Conservation (phyloP, 2,888 invertebrate species). For the Podabrus alpinus region DNA sequence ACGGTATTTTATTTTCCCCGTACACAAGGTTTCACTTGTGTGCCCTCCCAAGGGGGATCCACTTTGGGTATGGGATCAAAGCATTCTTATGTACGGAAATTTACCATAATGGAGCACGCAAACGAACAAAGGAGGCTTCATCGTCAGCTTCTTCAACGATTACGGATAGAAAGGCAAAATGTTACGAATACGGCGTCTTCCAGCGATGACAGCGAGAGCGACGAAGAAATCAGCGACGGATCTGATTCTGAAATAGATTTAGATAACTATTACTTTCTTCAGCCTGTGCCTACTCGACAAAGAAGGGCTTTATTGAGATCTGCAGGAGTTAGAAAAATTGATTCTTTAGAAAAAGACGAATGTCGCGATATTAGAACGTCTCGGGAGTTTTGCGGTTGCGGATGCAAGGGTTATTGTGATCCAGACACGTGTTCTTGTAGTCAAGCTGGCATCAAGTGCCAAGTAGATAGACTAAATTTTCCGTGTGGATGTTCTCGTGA, state of each 20-base stretch:
- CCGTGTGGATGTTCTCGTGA: conserved; percentile 96
- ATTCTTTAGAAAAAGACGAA: conserved; percentile 90
- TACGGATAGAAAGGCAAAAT: conserved; percentile 70
- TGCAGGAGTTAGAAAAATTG: conserved; percentile 94
- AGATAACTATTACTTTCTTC: conserved; percentile 87
- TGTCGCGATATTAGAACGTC: conserved; percentile 90
- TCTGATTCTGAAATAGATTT: conserved; percentile 84
- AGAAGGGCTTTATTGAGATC: conserved; percentile 84
- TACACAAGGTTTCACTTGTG: conserved; percentile 89
- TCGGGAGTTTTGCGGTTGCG: conserved; percentile 91
- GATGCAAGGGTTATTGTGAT: conserved; percentile 91
- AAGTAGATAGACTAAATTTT: conserved; percentile 94
- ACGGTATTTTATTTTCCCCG: conserved; percentile 95
- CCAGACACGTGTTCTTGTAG: conserved; percentile 95
- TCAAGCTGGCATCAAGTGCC: conserved; percentile 94
- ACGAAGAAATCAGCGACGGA: conserved; percentile 83
- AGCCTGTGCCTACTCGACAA: conserved; percentile 92
- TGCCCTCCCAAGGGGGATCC: conserved; percentile 87
- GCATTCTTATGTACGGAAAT: conserved; percentile 73
- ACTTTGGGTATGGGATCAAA: conserved; percentile 90
- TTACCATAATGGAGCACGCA: conserved; percentile 86
- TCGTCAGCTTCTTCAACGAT: conserved; percentile 73
- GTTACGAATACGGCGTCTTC: conserved; percentile 59
- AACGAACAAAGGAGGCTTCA: conserved; percentile 86
- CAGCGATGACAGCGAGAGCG: conserved; percentile 57